Evolutionary conservation across 2,113 vertebrate species (phyloP).

Genomic region (Herpetotheres cachinnans): DNA sequence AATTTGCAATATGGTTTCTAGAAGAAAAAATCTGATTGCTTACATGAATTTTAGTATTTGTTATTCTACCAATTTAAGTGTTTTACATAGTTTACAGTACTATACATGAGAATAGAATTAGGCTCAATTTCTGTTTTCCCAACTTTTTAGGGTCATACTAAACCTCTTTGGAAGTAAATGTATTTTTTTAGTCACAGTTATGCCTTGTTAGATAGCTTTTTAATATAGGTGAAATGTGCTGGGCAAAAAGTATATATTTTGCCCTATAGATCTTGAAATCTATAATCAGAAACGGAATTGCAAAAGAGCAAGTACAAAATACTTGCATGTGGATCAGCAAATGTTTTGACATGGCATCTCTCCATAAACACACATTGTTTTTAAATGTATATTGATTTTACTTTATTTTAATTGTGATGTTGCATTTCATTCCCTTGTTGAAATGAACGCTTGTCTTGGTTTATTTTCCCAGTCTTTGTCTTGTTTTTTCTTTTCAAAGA

Average conservation of each 20-base stretch:
- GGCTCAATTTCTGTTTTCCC: background rate
- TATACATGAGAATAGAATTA: background rate
- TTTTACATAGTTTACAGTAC: background rate
- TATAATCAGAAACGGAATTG: background rate
- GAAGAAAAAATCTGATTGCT: background rate
- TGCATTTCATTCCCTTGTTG: background rate
- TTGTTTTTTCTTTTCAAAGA: background rate
- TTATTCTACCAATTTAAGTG: background rate
- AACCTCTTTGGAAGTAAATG: background rate
- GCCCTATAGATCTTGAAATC: background rate
- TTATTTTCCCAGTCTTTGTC: background rate
- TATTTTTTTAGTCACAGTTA: background rate
- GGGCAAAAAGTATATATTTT: background rate
- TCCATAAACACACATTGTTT: background rate
- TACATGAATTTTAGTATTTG: background rate
- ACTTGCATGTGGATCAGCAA: background rate
- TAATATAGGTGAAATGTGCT: background rate
- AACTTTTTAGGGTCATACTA: background rate
- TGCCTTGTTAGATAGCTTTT: background rate
- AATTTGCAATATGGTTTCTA: background rate
- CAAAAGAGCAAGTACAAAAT: background rate
- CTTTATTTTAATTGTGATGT: background rate
- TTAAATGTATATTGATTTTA: background rate
- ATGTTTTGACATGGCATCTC: background rate
- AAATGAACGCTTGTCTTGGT: background rate